Percentiles rank a stretch among this genome's conserved stretches.
phyloP scores from a whole-genome alignment of 2,888 invertebrate genomes.

The Mamestra brassicae region DNA sequence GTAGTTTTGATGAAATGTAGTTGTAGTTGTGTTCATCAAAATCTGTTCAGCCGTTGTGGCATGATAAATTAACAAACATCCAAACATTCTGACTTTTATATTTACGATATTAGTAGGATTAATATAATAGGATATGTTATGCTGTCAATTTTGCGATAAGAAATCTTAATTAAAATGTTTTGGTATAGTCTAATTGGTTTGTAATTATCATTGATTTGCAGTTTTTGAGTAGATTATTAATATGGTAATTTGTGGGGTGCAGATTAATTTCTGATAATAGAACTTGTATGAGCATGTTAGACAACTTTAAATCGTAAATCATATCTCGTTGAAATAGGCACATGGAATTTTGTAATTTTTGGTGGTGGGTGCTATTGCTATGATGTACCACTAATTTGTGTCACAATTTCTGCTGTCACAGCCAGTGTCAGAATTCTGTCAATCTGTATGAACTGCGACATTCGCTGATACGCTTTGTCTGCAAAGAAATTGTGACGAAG shows the following conservation, averaged over 20 bases:
- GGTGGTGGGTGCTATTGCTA: no score
- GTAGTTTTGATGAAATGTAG: no score
- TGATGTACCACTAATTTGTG: no score
- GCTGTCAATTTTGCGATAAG: slow-evolving; percentile 47
- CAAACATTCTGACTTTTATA: not conserved
- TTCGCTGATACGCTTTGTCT: no score
- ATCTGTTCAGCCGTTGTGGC: not conserved
- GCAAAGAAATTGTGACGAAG: no score
- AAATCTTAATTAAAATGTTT: slow-evolving; percentile 48
- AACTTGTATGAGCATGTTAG: slow-evolving; percentile 19
- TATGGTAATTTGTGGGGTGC: slow-evolving; percentile 34
- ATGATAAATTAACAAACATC: not conserved
- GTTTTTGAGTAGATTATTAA: slow-evolving; percentile 33
- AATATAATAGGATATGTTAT: not conserved
- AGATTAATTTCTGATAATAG: slow-evolving; percentile 16
- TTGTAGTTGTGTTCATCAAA: no score
- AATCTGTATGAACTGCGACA: no score
- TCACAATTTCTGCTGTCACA: no score
- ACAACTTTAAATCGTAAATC: slow-evolving; percentile 33
- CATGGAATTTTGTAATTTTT: not conserved
- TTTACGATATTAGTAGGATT: not conserved
- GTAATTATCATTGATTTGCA: slow-evolving; percentile 40
- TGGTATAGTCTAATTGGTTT: slow-evolving; percentile 39
- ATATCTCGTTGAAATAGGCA: slow-evolving; percentile 3
- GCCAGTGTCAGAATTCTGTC: no score